Evolutionary conservation across 2,797 vertebrate species (phyloP).

Genomic region (Aldrovandia affinis): DNA sequence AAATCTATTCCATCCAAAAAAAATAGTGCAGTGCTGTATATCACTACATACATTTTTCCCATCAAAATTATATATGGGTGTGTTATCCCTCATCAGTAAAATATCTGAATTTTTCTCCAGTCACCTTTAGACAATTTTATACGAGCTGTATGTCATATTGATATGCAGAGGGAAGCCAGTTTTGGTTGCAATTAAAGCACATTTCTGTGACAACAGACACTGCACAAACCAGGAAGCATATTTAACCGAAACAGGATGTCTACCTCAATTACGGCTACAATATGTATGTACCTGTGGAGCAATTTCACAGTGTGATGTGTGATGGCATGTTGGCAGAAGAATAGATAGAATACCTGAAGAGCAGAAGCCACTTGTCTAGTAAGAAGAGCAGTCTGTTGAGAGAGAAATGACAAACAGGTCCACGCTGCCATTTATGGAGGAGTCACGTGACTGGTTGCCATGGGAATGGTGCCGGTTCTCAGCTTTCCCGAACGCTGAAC

Average conservation of each 20-base stretch:
- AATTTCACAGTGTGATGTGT: background rate
- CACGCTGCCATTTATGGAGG: slow-evolving; percentile 62
- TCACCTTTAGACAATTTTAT: no score
- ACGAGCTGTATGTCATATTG: background rate
- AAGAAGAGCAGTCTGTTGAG: slow-evolving; percentile 40
- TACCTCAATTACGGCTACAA: background rate
- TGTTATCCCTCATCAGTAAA: no score
- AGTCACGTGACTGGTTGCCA: slow-evolving; percentile 65
- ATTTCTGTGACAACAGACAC: background rate
- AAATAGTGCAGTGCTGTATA: no score
- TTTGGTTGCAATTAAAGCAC: background rate
- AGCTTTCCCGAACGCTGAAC: slow-evolving; percentile 54
- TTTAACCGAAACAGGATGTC: background rate
- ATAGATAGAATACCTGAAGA: background rate
- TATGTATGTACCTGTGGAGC: background rate
- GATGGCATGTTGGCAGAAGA: background rate
- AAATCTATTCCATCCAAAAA: no score
- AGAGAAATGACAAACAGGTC: slow-evolving; percentile 55
- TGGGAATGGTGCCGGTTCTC: slow-evolving; percentile 65
- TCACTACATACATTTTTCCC: no score
- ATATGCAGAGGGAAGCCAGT: background rate
- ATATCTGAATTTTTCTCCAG: no score
- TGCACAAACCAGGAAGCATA: background rate
- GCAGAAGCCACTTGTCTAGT: background rate
- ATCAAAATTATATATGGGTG: no score